Conservation (phyloP, 2,888 invertebrate genomes). For the Allophyes oxyacanthae region DNA sequence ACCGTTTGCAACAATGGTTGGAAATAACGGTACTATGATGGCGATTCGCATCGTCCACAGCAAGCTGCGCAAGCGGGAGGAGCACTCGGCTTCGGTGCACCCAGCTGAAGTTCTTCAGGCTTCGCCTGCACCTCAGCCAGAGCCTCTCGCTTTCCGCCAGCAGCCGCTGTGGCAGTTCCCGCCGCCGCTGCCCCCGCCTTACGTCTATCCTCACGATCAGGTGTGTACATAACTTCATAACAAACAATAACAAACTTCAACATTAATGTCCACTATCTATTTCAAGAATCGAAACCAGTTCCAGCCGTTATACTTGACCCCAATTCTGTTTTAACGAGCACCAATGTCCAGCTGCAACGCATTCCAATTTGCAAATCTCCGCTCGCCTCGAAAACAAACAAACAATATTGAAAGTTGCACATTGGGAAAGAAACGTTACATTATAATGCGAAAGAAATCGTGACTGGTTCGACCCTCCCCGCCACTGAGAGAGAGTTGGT, state of each 20-base stretch:
- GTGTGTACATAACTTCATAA: slow-evolving; percentile 86
- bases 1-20: slow-evolving; percentile 92
- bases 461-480: slow-evolving; percentile 83
- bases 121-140: slow-evolving; percentile 83
- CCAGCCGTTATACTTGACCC: slow-evolving; percentile 83
- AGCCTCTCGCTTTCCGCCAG: slow-evolving; percentile 91
- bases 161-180: slow-evolving; percentile 95
- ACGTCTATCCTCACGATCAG: slow-evolving; percentile 94
- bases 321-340: slow-evolving; percentile 72
- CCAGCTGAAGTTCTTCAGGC: slow-evolving; percentile 91
- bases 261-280: slow-evolving; percentile 59
- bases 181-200: slow-evolving; percentile 93
- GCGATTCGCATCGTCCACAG: slow-evolving; percentile 97
- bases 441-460: slow-evolving; percentile 80
- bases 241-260: slow-evolving; percentile 49
- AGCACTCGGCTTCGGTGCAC: slow-evolving; percentile 92
- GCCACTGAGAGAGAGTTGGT: slow-evolving; percentile 83
- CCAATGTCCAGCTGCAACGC: slow-evolving; percentile 65
- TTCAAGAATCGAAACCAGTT: slow-evolving; percentile 73
- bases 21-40: slow-evolving; percentile 95
- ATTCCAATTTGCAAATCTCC: slow-evolving; percentile 61
- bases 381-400: slow-evolving; percentile 62
- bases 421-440: slow-evolving; percentile 69
- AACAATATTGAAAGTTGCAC: slow-evolving; percentile 76
- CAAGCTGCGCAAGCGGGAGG: slow-evolving; percentile 96